phyloP scores from a whole-genome alignment of 1,140 invertebrate species.

The Melitaea cinxia region DNA sequence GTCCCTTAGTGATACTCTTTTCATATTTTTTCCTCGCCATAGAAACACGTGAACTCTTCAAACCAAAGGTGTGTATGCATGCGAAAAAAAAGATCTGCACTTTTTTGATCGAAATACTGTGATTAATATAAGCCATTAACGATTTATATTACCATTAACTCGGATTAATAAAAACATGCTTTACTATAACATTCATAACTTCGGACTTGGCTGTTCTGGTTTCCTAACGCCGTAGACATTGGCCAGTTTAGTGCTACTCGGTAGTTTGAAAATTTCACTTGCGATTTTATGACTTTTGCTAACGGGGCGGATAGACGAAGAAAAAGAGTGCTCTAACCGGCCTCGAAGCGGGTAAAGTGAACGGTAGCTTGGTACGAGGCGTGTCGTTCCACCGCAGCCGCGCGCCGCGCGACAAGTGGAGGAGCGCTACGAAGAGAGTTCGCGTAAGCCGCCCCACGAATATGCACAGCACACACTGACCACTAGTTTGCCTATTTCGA shows the following conservation, averaged over 20 bases:
- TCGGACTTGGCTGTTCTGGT: constrained; percentile 29
- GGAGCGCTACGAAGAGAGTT: constrained; percentile 85
- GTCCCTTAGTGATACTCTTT: constrained; percentile 84
- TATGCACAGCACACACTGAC: constrained; percentile 27
- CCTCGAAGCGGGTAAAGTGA: constrained; percentile 82
- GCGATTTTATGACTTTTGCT: constrained; percentile 45
- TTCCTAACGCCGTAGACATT: constrained; percentile 36
- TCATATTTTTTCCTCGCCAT: constrained; percentile 88
- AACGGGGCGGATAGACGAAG: constrained; percentile 73
- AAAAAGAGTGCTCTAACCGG: constrained; percentile 82
- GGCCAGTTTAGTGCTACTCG: constrained; percentile 25
- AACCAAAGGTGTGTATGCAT: constrained; percentile 84
- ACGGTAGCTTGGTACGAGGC: constrained; percentile 80
- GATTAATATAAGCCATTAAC: neutral
- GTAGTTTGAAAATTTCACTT: constrained; percentile 34
- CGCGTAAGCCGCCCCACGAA: constrained; percentile 81
- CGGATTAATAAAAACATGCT: constrained; percentile 32
- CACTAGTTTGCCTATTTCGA: neutral
- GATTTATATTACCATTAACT: constrained; percentile 30
- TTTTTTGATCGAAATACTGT: constrained; percentile 20
- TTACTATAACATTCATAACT: constrained; percentile 22
- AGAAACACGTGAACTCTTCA: constrained; percentile 86
- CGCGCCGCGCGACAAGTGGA: constrained; percentile 81
- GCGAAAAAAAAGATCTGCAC: neutral
- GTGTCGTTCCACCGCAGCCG: constrained; percentile 77